Base-by-base conservation (phyloP, 2,797 vertebrate species). In the Cynopterus sphinx region DNA sequence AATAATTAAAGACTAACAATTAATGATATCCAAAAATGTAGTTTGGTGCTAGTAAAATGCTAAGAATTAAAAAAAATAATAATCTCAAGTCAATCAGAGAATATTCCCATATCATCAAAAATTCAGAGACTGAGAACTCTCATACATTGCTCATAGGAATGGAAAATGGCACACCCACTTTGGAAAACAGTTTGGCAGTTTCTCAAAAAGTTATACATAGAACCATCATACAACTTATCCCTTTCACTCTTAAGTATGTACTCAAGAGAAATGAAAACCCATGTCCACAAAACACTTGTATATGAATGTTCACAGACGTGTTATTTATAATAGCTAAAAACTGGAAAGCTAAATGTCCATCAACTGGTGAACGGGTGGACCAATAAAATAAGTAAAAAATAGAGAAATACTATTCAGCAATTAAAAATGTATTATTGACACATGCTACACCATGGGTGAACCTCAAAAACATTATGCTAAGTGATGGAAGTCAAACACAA, bases 1-100 rank as follows among this genome's bases (percentile, higher is more conserved):
- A 96, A 78, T 63, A 87, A 94, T 43, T 93, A 95, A 90, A 91
- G n/a, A 46, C 43, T 75, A 96, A 79, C 81, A 73, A 83, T 73
- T 81, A 87, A 77, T 68, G n/a, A 8, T 78, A 22, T 41, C 49
- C 10, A 79, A 88, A 13, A 92, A 89, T 43, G 61, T 36, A 89
- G 6, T 39, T 91, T 67, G 9, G 75, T 93, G 43, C 43, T 63
- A 90, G 12, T 68, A 87, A 95, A 93, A 91, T 55, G 26, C 12
- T 93, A 91, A 71, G 10, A 88, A 78, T 71, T n/a, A n/a, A 92
- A 89, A 36, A 19, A 68, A 91, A 88, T 92, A 84, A 41, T 61
- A 82, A 46, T 75, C n/a, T 92, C 63, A 78, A 85, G 92, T 90
- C 55, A 86, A 36, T 61, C 93, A 57, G 16, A 83, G 31, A 46